A percentile compares a stretch with the other conserved stretches of the same genome.
Evolutionary conservation across 2,888 invertebrate genomes (phyloP).

Genomic region (Gandaritis pyraliata): DNA sequence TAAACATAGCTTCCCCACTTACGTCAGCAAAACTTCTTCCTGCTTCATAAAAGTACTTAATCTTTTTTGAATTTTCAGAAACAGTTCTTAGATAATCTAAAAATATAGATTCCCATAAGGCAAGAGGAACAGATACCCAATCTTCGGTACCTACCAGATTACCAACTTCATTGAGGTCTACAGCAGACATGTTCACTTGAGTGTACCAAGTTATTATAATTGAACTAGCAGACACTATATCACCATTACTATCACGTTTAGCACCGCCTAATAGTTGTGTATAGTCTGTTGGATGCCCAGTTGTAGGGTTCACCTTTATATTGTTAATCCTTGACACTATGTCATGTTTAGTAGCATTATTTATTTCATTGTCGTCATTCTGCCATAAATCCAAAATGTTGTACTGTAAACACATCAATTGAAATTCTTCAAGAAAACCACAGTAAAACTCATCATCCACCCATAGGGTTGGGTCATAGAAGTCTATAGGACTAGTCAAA

Average conservation of each 20-base stretch:
- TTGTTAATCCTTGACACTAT: slow-evolving; percentile 86
- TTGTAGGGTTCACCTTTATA: slow-evolving; percentile 84
- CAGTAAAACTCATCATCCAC: slow-evolving; percentile 86
- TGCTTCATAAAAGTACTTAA: slow-evolving; percentile 83
- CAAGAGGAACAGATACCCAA: slow-evolving; percentile 86
- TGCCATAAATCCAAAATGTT: slow-evolving; percentile 90
- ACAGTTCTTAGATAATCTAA: slow-evolving; percentile 70
- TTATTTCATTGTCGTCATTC: slow-evolving; percentile 81
- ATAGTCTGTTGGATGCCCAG: slow-evolving; percentile 87
- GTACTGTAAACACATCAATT: slow-evolving; percentile 85
- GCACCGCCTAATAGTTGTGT: slow-evolving; percentile 86
- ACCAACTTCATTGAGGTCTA: slow-evolving; percentile 87
- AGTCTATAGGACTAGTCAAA: slow-evolving; percentile 55
- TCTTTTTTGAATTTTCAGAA: slow-evolving; percentile 58
- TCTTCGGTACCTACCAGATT: slow-evolving; percentile 90
- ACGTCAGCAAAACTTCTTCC: slow-evolving; percentile 91
- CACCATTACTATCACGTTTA: slow-evolving; percentile 82
- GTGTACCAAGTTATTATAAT: slow-evolving; percentile 87
- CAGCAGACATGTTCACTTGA: slow-evolving; percentile 87
- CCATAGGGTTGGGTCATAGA: slow-evolving; percentile 84
- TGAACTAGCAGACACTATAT: slow-evolving; percentile 86
- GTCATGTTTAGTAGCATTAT: slow-evolving; percentile 83
- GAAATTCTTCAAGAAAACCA: slow-evolving; percentile 85
- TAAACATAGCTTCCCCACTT: slow-evolving; percentile 88
- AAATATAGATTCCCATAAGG: slow-evolving; percentile 86